phyloP scores from a whole-genome alignment of 2,797 vertebrate genomes.

The Lates japonicus region DNA sequence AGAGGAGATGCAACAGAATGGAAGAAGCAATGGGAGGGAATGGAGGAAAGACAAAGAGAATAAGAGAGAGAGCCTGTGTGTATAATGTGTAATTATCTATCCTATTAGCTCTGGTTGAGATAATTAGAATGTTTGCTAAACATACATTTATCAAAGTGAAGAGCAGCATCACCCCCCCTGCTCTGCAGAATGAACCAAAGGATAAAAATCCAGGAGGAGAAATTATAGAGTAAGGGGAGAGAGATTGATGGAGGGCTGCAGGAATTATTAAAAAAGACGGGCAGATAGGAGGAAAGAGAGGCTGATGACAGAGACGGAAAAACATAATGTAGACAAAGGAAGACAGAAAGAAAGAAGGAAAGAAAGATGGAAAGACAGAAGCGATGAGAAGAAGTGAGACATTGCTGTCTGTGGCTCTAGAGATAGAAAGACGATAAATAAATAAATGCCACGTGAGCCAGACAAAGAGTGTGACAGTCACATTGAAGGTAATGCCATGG shows the following conservation, averaged over 20 bases:
- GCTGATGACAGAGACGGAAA: slow-evolving; percentile 20
- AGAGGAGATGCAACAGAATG: slow-evolving; percentile 38
- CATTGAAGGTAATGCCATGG: slow-evolving; percentile 50
- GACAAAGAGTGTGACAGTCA: slow-evolving; percentile 50
- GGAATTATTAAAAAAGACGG: not conserved
- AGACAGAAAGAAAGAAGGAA: slow-evolving; percentile 5
- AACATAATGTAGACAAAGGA: not conserved
- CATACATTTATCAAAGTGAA: slow-evolving; percentile 71
- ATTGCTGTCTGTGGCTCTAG: slow-evolving; percentile 13
- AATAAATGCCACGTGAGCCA: slow-evolving; percentile 50
- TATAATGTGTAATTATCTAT: slow-evolving; percentile 77
- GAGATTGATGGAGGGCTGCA: slow-evolving; percentile 17
- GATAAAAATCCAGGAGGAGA: slow-evolving; percentile 29
- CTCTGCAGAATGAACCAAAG: slow-evolving; percentile 29
- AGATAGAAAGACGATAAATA: slow-evolving; percentile 52
- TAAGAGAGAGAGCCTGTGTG: slow-evolving; percentile 31
- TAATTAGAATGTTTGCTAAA: slow-evolving; percentile 79
- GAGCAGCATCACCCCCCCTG: slow-evolving; percentile 25
- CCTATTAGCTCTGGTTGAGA: slow-evolving; percentile 70
- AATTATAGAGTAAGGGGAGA: slow-evolving; percentile 4
- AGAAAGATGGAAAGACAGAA: slow-evolving; percentile 15
- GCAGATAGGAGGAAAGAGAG: slow-evolving; percentile 1
- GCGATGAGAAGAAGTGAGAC: slow-evolving; percentile 31
- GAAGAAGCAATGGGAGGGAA: slow-evolving; percentile 53
- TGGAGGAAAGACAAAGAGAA: slow-evolving; percentile 44